phyloP scores from a whole-genome alignment of 2,888 invertebrate genomes.

The Nysson spinosus region DNA sequence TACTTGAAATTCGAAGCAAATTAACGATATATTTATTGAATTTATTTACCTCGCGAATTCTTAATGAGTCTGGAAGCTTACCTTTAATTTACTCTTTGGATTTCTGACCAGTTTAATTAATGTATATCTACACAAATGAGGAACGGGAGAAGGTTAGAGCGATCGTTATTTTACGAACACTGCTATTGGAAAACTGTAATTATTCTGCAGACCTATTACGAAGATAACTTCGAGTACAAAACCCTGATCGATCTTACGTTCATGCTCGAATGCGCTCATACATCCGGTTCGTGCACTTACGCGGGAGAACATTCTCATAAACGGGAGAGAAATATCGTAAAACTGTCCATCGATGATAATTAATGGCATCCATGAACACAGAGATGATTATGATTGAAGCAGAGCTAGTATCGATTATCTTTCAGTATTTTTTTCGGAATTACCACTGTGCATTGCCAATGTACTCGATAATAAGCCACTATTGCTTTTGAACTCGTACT shows the following conservation, averaged over 20 bases:
- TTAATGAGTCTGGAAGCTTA: no score
- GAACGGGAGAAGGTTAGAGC: neutral
- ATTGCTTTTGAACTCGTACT: conserved; percentile 38
- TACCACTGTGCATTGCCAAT: conserved; percentile 49
- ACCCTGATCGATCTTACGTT: conserved; percentile 49
- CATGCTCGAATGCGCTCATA: conserved; percentile 48
- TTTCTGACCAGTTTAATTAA: no score
- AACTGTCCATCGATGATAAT: conserved; percentile 53
- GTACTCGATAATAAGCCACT: conserved; percentile 28
- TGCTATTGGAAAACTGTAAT: conserved; percentile 16
- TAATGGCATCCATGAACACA: conserved; percentile 46
- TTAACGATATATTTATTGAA: no score
- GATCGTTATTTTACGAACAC: neutral
- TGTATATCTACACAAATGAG: neutral
- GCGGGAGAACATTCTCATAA: conserved; percentile 45
- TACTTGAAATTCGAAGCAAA: neutral
- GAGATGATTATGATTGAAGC: conserved; percentile 51
- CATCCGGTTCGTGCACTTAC: conserved; percentile 46
- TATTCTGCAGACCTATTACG: conserved; percentile 24
- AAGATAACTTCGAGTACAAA: conserved; percentile 19
- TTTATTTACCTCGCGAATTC: no score
- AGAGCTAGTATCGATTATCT: conserved; percentile 55
- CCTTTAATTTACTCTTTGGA: neutral
- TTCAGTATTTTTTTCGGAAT: conserved; percentile 45
- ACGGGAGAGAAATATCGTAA: conserved; percentile 55